Conservation (phyloP, 2,888 invertebrate genomes). For the Melanostoma mellinum region DNA sequence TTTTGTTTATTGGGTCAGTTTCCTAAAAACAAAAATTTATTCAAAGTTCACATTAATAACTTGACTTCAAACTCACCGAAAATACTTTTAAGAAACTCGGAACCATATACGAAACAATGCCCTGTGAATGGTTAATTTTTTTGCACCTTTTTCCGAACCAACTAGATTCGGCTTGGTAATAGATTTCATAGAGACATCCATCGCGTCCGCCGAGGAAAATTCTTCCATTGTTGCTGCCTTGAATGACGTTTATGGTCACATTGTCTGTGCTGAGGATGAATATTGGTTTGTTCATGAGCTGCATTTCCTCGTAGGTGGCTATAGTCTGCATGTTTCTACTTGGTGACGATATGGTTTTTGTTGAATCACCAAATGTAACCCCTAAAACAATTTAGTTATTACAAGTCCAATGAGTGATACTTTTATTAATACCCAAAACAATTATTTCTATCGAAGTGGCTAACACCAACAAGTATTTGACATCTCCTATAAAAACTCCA, state of each 20-base stretch:
- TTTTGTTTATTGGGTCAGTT: constrained; percentile 94
- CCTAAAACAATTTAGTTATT: constrained; percentile 70
- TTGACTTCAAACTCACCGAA: constrained; percentile 75
- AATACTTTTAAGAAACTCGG: constrained; percentile 94
- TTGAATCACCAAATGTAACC: constrained; percentile 80
- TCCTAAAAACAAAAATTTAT: constrained; percentile 84
- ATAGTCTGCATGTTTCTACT: constrained; percentile 75
- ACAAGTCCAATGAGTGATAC: neutral
- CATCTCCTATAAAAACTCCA: constrained; percentile 94
- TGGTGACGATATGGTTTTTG: constrained; percentile 77
- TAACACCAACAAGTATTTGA: constrained; percentile 94
- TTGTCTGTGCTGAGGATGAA: constrained; percentile 96
- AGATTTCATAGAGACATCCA: constrained; percentile 96
- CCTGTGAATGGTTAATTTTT: constrained; percentile 96
- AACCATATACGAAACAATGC: constrained; percentile 92
- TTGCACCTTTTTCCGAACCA: constrained; percentile 98
- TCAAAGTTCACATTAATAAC: neutral
- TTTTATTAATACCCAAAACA: constrained; percentile 76
- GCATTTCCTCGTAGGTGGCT: constrained; percentile 87
- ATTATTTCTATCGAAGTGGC: constrained; percentile 98
- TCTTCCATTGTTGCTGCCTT: constrained; percentile 91
- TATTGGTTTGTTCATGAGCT: constrained; percentile 96
- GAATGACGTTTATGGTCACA: constrained; percentile 90
- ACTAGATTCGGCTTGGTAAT: constrained; percentile 94
- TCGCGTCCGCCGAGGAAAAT: constrained; percentile 98